Evolutionary conservation across 2,113 vertebrate genomes (phyloP).

Genomic region (Seriola rivoliana): DNA sequence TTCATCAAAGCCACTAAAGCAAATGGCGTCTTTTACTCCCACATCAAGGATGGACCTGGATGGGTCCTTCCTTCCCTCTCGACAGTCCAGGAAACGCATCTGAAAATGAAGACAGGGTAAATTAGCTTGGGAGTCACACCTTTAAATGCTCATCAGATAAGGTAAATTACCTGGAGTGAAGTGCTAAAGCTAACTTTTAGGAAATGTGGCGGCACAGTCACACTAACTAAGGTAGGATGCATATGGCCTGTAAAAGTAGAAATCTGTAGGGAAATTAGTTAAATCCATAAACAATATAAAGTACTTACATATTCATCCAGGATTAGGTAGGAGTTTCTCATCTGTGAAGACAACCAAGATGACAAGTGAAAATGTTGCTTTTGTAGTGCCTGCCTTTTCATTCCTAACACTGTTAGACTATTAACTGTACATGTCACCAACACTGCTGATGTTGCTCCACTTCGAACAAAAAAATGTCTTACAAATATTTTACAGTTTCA

Average conservation of each 20-base stretch:
- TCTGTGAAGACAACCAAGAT: conserved; percentile 83
- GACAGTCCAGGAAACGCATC: conserved; percentile 97
- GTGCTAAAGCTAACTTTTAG: neutral
- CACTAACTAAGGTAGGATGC: neutral
- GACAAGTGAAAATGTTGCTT: neutral
- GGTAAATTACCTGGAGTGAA: neutral
- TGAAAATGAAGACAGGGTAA: conserved; percentile 58
- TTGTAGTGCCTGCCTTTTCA: neutral
- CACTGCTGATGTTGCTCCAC: neutral
- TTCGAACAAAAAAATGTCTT: neutral
- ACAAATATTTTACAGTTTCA: no score
- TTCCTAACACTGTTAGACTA: neutral
- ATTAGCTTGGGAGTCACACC: neutral
- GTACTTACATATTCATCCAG: conserved; percentile 98
- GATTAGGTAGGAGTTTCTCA: conserved; percentile 97
- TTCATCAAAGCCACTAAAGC: conserved; percentile 95
- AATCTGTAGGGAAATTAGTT: neutral
- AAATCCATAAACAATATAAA: conserved; percentile 13
- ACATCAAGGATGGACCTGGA: conserved; percentile 95
- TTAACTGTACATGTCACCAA: neutral
- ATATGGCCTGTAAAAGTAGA: neutral
- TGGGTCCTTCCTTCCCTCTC: conserved; percentile 91
- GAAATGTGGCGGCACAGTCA: neutral
- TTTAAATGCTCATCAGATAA: neutral
- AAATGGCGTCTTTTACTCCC: conserved; percentile 90